Evolutionary conservation across 2,797 vertebrate genomes (phyloP).

Genomic region (Neosilurus hyrtlii): DNA sequence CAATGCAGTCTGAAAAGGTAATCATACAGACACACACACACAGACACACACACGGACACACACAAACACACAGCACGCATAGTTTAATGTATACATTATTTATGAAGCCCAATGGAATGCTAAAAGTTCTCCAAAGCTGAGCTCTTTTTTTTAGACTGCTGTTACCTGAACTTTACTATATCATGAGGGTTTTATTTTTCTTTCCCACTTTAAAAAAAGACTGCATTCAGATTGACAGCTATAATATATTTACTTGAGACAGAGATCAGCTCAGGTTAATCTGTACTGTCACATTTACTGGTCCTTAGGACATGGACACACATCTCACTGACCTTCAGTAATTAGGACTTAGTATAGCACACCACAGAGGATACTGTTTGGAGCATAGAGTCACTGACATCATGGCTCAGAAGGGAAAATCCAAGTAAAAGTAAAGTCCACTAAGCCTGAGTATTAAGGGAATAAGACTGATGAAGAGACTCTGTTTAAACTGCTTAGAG

Average conservation of each 20-base stretch:
- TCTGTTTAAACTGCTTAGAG: conserved; percentile 13
- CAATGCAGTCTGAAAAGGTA: background rate
- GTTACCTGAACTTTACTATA: no score
- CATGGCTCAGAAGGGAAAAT: background rate
- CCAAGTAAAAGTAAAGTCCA: background rate
- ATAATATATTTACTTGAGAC: background rate
- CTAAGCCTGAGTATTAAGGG: background rate
- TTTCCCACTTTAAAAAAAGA: background rate
- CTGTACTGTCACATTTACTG: background rate
- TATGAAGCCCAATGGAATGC: background rate
- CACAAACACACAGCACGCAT: background rate
- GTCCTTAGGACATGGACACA: background rate
- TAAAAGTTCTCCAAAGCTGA: background rate
- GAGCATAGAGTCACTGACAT: background rate
- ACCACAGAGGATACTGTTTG: background rate
- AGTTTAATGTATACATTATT: background rate
- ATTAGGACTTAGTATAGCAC: background rate
- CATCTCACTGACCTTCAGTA: background rate
- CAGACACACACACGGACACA: no score
- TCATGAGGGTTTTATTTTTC: background rate
- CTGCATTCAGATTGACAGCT: conserved; percentile 1
- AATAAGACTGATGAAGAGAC: background rate
- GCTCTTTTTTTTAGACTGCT: background rate
- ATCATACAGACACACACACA: background rate
- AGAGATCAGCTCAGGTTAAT: background rate